phyloP scores from a whole-genome alignment of 2,888 invertebrate species.

The Cepaea hortensis region DNA sequence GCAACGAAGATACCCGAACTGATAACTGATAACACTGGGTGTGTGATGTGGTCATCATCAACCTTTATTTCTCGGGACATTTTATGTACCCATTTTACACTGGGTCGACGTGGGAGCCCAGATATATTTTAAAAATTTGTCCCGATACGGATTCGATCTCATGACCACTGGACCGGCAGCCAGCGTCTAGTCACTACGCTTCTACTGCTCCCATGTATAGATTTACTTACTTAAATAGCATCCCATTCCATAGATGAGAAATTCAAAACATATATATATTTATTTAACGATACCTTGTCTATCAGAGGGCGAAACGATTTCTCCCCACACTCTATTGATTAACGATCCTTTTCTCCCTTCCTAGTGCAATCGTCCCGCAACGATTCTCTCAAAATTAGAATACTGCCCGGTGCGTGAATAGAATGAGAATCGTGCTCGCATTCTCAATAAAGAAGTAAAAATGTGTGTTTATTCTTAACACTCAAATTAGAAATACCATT shows the following conservation, averaged over 20 bases:
- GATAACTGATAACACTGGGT: too few relatives aligned
- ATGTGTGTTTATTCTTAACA: background rate
- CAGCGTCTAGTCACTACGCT: too few relatives aligned
- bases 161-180: too few relatives aligned
- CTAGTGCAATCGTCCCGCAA: background rate
- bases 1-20: too few relatives aligned
- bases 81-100: too few relatives aligned
- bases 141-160: too few relatives aligned
- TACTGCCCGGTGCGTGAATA: background rate
- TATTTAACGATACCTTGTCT: background rate
- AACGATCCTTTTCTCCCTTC: background rate
- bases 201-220: background rate
- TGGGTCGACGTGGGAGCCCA: too few relatives aligned
- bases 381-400: slow-evolving; percentile 2
- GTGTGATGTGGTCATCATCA: too few relatives aligned
- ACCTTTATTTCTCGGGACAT: too few relatives aligned
- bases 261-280: background rate
- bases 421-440: background rate
- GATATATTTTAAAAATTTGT: too few relatives aligned
- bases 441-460: background rate
- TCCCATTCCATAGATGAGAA: background rate
- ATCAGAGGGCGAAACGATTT: background rate
- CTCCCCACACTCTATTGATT: background rate
- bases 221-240: slow-evolving; percentile 4
- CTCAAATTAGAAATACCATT: background rate